Evolutionary conservation across 1,140 invertebrate genomes (phyloP).

Genomic region (Neodiprion virginianus): DNA sequence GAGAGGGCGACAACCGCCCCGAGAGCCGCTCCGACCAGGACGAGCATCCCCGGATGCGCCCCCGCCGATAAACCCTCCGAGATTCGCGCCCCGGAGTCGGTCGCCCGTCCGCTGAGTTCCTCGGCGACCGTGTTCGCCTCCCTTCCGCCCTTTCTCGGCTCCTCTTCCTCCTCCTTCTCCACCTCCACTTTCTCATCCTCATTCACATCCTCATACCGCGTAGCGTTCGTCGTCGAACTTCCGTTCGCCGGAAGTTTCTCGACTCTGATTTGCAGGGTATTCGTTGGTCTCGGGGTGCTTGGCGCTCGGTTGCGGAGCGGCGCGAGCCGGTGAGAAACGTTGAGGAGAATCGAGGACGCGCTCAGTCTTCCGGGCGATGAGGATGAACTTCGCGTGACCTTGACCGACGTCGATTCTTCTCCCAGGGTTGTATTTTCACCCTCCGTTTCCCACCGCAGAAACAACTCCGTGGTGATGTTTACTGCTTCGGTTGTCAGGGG

Average conservation of each 20-base stretch:
- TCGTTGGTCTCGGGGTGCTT: too few relatives aligned
- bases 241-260: background rate
- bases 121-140: conserved; percentile 48
- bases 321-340: background rate
- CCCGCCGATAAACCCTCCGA: conserved; percentile 42
- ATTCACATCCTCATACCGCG: background rate
- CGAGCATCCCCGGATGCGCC: conserved; percentile 62
- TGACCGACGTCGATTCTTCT: background rate
- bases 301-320: background rate
- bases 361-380: too few relatives aligned
- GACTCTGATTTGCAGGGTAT: too few relatives aligned
- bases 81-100: conserved; percentile 45
- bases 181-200: conserved; percentile 21
- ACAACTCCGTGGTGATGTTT: conserved; percentile 10
- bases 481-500: conserved; percentile 26
- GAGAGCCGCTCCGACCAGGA: conserved; percentile 54
- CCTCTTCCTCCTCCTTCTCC: conserved; percentile 16
- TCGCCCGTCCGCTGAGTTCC: conserved; percentile 52
- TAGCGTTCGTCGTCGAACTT: background rate
- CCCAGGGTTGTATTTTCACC: background rate
- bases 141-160: conserved; percentile 27
- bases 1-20: conserved; percentile 59
- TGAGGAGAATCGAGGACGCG: background rate
- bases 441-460: background rate
- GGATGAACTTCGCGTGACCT: background rate